These are phyloP conservation scores for Leucoma salicis DNA, from an alignment of 2,888 invertebrate species.

Conservation along the genomic window DNA sequence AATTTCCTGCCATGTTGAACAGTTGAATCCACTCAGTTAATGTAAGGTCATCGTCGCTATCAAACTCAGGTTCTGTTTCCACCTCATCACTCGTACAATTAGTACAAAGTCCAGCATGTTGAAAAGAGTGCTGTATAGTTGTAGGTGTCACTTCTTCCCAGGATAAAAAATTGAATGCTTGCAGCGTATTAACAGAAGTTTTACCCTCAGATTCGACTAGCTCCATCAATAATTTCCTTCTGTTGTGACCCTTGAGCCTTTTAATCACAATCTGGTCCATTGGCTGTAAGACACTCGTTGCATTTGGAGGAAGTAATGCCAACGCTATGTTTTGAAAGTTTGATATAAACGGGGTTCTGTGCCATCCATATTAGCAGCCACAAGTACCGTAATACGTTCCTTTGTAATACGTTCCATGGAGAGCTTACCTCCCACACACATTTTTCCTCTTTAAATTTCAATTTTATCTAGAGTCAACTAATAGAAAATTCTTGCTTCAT, in stretches of 20 bases:
- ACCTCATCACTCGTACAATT: conserved; percentile 7
- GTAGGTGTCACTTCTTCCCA: conserved; percentile 25
- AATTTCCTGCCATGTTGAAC: neutral
- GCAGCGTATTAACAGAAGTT: conserved; percentile 28
- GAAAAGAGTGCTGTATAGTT: conserved; percentile 29
- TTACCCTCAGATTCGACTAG: conserved; percentile 1
- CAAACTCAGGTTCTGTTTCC: conserved; percentile 13
- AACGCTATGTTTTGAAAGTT: conserved; percentile 36
- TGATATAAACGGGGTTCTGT: conserved; percentile 32
- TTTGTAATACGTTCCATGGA: conserved; percentile 39
- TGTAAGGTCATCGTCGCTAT: conserved; percentile 18
- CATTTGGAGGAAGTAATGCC: conserved; percentile 40
- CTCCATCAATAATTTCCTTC: conserved; percentile 1
- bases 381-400: conserved; percentile 39
- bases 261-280: conserved; percentile 38
- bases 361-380: conserved; percentile 42
- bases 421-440: conserved; percentile 29
- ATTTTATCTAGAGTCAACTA: conserved; percentile 27
- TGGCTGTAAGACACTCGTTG: conserved; percentile 37
- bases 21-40: conserved; percentile 2
- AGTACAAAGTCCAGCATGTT: conserved; percentile 14
- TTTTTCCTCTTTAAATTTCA: conserved; percentile 25
- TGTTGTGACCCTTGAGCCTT: conserved; percentile 22
- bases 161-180: conserved; percentile 25
- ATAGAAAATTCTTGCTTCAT: conserved; percentile 40